Percentiles rank a stretch among this genome's conserved stretches.
Evolutionary conservation across 2,113 vertebrate genomes (phyloP).

Genomic region (Cyprinodon tularosa): DNA sequence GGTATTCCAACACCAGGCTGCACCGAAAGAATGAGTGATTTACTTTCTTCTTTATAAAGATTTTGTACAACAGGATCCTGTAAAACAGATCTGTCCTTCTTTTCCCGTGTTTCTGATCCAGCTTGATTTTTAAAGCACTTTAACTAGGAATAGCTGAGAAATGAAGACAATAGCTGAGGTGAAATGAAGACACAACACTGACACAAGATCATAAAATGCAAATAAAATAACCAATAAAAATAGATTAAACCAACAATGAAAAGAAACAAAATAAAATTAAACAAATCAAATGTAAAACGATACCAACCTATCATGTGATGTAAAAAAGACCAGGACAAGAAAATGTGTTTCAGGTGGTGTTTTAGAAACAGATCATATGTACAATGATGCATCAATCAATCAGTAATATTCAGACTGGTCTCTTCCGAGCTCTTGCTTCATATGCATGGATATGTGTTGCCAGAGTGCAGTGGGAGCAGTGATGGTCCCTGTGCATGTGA

Average conservation of each 20-base stretch:
- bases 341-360: not conserved
- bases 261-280: not conserved
- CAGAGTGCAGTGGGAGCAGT: too few species aligned
- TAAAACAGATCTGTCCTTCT: not conserved
- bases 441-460: too few species aligned
- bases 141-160: not conserved
- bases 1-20: too few species aligned
- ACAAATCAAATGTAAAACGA: not conserved
- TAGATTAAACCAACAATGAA: not conserved
- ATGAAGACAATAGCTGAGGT: too few species aligned
- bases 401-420: too few species aligned
- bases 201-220: too few species aligned
- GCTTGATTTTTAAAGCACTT: not conserved
- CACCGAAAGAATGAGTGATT: too few species aligned
- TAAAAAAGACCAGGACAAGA: not conserved
- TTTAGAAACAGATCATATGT: not conserved
- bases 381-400: too few species aligned
- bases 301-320: not conserved
- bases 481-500: not conserved
- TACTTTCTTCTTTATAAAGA: not conserved
- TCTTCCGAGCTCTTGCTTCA: too few species aligned
- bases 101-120: too few species aligned
- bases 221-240: not conserved
- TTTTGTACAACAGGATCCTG: not conserved
- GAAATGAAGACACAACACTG: not conserved